These are phyloP conservation scores for Callyntrura sp. DNA, from an alignment of 2,888 invertebrate species.

Conservation along the genomic window DNA sequence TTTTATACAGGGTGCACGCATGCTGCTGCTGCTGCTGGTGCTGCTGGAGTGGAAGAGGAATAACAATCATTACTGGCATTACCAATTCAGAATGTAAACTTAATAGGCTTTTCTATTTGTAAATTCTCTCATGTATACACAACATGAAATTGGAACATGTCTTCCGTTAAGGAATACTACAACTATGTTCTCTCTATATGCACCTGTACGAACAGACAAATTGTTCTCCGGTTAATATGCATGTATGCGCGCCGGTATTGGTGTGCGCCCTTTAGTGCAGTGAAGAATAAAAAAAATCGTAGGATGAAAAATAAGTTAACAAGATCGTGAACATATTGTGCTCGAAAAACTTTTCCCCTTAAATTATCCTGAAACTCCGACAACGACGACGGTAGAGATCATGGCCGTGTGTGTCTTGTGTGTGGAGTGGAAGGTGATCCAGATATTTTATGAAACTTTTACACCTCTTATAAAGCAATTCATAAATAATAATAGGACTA, in stretches of 20 bases:
- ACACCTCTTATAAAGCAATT: neutral
- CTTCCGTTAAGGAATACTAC: neutral
- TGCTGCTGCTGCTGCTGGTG: too few species aligned
- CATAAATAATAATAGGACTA: conserved; percentile 1
- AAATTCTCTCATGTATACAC: conserved; percentile 28
- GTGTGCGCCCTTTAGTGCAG: conserved; percentile 13
- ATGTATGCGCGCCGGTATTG: neutral
- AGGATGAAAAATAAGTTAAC: neutral
- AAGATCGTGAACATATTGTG: neutral
- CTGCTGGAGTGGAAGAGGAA: neutral
- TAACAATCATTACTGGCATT: neutral
- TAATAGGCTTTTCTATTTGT: conserved; percentile 51
- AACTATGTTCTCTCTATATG: too few species aligned
- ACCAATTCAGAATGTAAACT: neutral
- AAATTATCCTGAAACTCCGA: conserved; percentile 33
- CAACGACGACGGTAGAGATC: neutral
- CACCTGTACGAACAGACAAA: too few species aligned
- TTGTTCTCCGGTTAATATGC: too few species aligned
- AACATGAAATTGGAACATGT: neutral
- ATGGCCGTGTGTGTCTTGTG: too few species aligned
- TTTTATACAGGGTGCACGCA: conserved; percentile 17
- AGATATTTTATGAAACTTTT: conserved; percentile 27
- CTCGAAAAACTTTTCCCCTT: conserved; percentile 48
- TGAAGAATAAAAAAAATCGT: neutral
- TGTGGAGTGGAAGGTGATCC: conserved; percentile 21